Evolutionary conservation across 2,888 invertebrate genomes (phyloP), one percentile per base, ranked within the genome.

Genomic region (Therioaphis trifolii): DNA sequence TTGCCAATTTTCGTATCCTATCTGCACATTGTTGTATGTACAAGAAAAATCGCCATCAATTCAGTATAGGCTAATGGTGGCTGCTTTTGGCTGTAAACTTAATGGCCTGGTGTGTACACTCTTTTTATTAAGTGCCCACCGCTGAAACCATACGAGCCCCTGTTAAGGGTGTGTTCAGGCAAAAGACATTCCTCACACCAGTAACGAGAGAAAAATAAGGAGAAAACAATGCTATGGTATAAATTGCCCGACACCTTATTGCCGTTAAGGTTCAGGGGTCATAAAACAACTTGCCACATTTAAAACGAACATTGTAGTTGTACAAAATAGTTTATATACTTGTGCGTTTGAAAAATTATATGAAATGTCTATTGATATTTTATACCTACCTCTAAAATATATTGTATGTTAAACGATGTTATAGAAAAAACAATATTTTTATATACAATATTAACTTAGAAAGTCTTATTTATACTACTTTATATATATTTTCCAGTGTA

Each of bases 221-320:
- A 74, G 63, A 82, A 82, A 82, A 82, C 74, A 82, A 82, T 82
- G 74, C 63, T 9, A 12, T n/a, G 58, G 29, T 24, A 63, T 82
- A 82, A 82, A 82, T 82, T 72, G 82, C 52, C 74, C 82, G 74
- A 82, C 82, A 82, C 82, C 74, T 82, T 82, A 74, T 82, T 82
- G 82, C 82, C 72, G 82, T 82, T 82, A 82, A 82, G 80, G 82
- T 74, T 74, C 52, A 74, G 61, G 40, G 82, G 52, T 66, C 72
- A 74, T 82, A 82, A 82, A 82, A 82, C 66, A 66, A 74, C 82
- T 49, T 49, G 72, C 71, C 71, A 52, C 82, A 52, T 74, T 82
- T 52, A 63, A 82, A 63, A 72, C 82, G 72, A 4, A 82, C 49
- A 21, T 35, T 71, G 69, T 29, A 14, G 76, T 49, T 3, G 12